Conservation (phyloP, 2,113 vertebrate genomes). For the Apeltes quadracus region DNA sequence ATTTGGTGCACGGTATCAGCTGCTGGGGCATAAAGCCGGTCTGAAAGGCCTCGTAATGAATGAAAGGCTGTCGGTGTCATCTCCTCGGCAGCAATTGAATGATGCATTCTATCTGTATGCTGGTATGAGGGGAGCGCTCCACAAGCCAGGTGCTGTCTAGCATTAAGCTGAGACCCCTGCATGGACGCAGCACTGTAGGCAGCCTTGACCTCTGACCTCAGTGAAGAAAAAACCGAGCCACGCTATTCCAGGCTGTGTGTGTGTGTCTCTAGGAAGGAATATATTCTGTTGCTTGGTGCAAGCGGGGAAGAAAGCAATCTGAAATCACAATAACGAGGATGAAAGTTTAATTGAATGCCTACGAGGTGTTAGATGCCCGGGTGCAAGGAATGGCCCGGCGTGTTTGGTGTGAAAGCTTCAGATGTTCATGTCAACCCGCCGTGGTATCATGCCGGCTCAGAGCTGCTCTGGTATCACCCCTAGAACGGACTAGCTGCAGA, state of each 20-base stretch:
- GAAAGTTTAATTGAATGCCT: conserved; percentile 61
- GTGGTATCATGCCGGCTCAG: conserved; percentile 19
- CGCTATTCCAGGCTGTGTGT: conserved; percentile 1
- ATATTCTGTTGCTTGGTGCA: conserved; percentile 11
- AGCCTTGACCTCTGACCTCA: conserved; percentile 56
- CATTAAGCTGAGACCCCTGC: conserved; percentile 36
- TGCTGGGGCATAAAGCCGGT: conserved; percentile 40
- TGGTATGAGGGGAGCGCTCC: conserved; percentile 30
- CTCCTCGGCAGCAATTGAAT: conserved; percentile 64
- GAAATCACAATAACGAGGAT: conserved; percentile 37
- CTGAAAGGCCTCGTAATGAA: conserved; percentile 46
- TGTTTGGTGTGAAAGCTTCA: conserved; percentile 37
- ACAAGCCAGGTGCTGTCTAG: conserved; percentile 44
- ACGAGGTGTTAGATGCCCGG: conserved; percentile 22
- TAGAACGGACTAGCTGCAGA: conserved; percentile 34
- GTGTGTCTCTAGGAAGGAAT: conserved; percentile 20
- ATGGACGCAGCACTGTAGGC: conserved; percentile 28
- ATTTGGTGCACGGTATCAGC: conserved; percentile 23
- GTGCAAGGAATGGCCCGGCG: conserved; percentile 8
- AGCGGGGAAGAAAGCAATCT: conserved; percentile 18
- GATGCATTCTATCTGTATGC: conserved; percentile 42
- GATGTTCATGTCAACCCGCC: conserved; percentile 8
- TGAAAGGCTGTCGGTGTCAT: conserved; percentile 52
- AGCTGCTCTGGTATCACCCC: conserved; percentile 40
- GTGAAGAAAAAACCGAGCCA: conserved; percentile 28